phyloP scores from a whole-genome alignment of 2,888 invertebrate genomes.

The Spodoptera littoralis region DNA sequence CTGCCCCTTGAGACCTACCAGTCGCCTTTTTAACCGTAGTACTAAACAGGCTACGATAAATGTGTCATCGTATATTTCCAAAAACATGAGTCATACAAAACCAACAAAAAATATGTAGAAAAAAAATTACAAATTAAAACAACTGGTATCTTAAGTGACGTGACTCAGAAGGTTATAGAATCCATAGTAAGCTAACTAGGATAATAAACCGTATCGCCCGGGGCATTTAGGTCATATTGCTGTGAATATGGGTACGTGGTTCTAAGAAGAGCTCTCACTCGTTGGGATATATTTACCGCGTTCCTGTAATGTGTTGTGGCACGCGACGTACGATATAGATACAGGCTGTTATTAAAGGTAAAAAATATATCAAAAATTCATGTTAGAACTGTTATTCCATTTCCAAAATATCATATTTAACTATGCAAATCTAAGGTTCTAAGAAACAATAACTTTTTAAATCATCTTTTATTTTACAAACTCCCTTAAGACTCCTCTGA shows the following conservation, averaged over 20 bases:
- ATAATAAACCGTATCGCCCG: no score
- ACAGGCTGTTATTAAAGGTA: background rate
- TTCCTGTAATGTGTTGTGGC: conserved; percentile 31
- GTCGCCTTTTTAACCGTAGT: no score
- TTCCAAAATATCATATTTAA: no score
- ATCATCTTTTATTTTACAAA: no score
- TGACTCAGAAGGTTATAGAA: background rate
- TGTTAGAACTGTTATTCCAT: no score
- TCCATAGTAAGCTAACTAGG: no score
- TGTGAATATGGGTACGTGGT: background rate
- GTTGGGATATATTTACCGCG: conserved; percentile 26
- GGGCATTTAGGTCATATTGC: no score
- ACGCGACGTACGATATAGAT: conserved; percentile 28
- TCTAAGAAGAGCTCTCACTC: conserved; percentile 40
- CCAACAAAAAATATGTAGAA: background rate
- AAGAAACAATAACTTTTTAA: no score
- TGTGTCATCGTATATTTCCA: background rate
- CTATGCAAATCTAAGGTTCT: no score
- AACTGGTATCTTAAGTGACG: conserved; percentile 22
- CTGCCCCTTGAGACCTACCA: no score
- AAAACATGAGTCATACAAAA: background rate
- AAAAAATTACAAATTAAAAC: background rate
- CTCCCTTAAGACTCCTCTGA: no score
- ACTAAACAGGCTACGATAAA: background rate
- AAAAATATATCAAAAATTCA: no score